A percentile compares a stretch with the other conserved stretches of the same genome.
Conservation (phyloP, 2,113 vertebrate species). For the Diadophis punctatus region DNA sequence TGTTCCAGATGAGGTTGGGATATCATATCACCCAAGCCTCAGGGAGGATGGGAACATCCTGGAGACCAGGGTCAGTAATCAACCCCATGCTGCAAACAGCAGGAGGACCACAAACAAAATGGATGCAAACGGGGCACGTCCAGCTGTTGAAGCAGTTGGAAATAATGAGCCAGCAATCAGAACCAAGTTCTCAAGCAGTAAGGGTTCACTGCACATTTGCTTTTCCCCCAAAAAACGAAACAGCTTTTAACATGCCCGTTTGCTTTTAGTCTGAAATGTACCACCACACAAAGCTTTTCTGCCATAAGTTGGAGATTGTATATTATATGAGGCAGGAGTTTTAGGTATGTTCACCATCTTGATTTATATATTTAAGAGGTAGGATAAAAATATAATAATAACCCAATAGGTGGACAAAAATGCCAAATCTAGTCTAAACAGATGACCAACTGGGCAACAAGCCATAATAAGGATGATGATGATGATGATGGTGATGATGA, state of each 20-base stretch:
- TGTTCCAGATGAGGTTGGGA: slow-evolving; percentile 15
- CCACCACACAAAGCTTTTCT: background rate
- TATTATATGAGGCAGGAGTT: background rate
- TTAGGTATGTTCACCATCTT: background rate
- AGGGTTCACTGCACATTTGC: slow-evolving; percentile 4
- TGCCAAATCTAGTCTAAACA: background rate
- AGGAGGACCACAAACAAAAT: slow-evolving; percentile 30
- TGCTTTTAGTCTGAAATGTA: background rate
- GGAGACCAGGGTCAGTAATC: slow-evolving; percentile 24
- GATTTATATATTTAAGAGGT: background rate
- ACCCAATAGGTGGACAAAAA: background rate
- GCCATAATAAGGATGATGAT: too few relatives aligned
- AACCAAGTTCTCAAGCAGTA: background rate
- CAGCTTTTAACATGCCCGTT: slow-evolving; percentile 4
- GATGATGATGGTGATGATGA: background rate
- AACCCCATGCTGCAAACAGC: slow-evolving; percentile 18
- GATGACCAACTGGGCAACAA: background rate
- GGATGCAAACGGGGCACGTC: slow-evolving; percentile 26
- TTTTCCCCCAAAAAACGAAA: background rate
- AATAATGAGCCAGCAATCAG: slow-evolving; percentile 14
- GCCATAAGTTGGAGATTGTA: background rate
- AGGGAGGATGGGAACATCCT: slow-evolving; percentile 14
- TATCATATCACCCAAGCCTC: background rate
- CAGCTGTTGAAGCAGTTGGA: slow-evolving; percentile 41
- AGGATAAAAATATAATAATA: background rate